Percentiles rank a stretch among this genome's conserved stretches.
Evolutionary conservation across 1,140 invertebrate species (phyloP).

Genomic region (Ganaspis sp.): DNA sequence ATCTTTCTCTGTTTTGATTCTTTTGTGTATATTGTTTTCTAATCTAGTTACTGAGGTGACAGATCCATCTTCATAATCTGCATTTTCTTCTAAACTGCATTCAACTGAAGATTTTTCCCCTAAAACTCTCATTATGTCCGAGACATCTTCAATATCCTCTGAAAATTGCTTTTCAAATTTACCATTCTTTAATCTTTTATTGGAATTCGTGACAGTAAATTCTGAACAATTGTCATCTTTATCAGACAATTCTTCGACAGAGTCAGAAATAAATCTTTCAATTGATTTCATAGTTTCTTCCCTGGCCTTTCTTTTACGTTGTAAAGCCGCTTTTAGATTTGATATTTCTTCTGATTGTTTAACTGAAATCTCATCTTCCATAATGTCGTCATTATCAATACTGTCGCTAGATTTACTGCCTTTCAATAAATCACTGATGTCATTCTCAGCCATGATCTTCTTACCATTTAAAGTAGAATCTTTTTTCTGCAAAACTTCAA

Average conservation of each 20-base stretch:
- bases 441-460: background rate
- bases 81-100: conserved; percentile 35
- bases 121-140: conserved; percentile 64
- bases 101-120: conserved; percentile 43
- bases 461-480: background rate
- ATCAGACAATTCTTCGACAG: background rate
- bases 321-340: conserved; percentile 34
- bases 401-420: background rate
- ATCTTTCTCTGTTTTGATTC: background rate
- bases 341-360: conserved; percentile 39
- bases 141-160: conserved; percentile 62
- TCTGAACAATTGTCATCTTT: background rate
- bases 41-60: conserved; percentile 59
- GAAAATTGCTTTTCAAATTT: conserved; percentile 65
- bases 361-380: background rate
- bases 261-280: conserved; percentile 36
- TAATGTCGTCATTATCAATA: background rate
- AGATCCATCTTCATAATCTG: conserved; percentile 28
- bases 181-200: conserved; percentile 24
- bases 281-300: conserved; percentile 1
- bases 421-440: background rate
- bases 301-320: background rate
- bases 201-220: background rate
- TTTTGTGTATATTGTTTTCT: conserved; percentile 37
- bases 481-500: background rate